Conservation (phyloP, 2,797 vertebrate species). For the Garrulus glandarius region DNA sequence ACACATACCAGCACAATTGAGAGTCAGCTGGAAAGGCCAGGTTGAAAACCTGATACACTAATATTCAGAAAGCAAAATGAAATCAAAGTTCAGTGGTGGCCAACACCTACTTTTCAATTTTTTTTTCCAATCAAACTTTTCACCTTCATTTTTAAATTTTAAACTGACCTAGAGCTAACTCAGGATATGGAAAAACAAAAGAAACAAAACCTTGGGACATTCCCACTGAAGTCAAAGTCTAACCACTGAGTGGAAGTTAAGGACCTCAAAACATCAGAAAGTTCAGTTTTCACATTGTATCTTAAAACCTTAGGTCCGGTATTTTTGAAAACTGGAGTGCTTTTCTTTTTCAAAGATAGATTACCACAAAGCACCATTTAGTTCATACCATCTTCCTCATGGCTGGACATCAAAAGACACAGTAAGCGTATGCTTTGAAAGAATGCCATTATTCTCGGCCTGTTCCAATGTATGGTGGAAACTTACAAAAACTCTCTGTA, state of each 20-base stretch:
- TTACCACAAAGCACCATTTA: neutral
- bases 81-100: neutral
- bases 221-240: neutral
- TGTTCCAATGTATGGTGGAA: neutral
- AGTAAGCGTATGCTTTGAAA: neutral
- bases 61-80: neutral
- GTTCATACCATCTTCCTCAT: neutral
- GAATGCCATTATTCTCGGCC: neutral
- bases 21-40: neutral
- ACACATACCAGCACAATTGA: fast-evolving
- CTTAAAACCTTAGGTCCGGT: neutral
- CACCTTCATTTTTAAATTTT: neutral
- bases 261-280: neutral
- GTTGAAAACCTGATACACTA: neutral
- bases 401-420: neutral
- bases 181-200: neutral
- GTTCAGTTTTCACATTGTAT: neutral
- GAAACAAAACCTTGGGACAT: neutral
- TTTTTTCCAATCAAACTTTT: neutral
- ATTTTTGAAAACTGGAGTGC: neutral
- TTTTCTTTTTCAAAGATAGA: neutral
- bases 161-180: neutral
- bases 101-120: neutral
- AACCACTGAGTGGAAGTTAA: neutral
- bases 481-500: neutral